Evolutionary conservation across 2,888 invertebrate species (phyloP), one percentile per base, ranked within the genome.

Genomic region (Harpalus rubripes): DNA sequence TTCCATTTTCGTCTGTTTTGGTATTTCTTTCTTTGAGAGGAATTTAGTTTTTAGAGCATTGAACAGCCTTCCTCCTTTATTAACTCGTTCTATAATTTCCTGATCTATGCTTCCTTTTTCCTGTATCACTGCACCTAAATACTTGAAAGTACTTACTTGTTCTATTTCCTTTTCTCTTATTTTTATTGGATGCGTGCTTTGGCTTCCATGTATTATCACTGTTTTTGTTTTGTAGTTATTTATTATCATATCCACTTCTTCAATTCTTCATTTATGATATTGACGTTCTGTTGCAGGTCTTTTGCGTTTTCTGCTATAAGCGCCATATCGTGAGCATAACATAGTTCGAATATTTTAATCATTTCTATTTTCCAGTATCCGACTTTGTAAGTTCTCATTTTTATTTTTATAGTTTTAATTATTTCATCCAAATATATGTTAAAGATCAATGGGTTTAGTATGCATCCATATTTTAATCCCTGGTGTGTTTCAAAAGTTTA

Each of bases 181-280:
- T 68, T 68, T 16, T 68, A 68, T 68, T 12, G 10, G 0, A 12
- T 68, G 68, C 6, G 6, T 26, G 22, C 7, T 68, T 68, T 26
- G 22, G 1, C 7, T 68, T 1, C 26, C 3, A 12, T 26, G 26
- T 15, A 68, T 7, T 41, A 76, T 41, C 74, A 76, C 52, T 15
- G 74, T 76, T 41, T 44, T 76, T 52, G 74, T 76, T 76, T 76
- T 76, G 10, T 1, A 3, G 5, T 16, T 44, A 22, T 76, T 76
- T 44, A 76, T 76, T 44, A 7, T 7, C 74, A 76, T 44, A 39
- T 76, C 16, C 15, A 3, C 4, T 12, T 52, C 16, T 22, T 44
- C 18, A 32, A 5, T 44, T 76, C 74, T 44, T 44, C 10, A 16
- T 76, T 12, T 15, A 76, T 15, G 16, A 44, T 12, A n/a, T 52